phyloP scores from a whole-genome alignment of 2,797 vertebrate species.

The Dicrostonyx torquatus region DNA sequence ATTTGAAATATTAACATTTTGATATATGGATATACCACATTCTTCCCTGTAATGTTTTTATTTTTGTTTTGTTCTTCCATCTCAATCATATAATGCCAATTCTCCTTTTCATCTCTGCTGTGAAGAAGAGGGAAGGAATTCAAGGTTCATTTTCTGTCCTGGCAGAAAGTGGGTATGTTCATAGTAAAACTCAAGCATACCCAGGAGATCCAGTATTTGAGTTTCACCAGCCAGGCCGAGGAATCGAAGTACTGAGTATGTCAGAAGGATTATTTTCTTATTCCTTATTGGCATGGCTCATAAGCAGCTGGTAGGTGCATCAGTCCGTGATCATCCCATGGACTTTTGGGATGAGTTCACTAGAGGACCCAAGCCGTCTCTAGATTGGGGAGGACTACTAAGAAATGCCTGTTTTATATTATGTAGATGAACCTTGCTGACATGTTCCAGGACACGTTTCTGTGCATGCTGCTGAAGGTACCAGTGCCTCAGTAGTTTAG shows the following conservation, averaged over 20 bases:
- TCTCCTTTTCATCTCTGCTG: slow-evolving; percentile 37
- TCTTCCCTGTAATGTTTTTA: neutral
- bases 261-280: slow-evolving; percentile 50
- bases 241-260: slow-evolving; percentile 35
- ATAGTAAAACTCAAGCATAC: slow-evolving; percentile 29
- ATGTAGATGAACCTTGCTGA: slow-evolving; percentile 16
- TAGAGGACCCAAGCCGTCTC: neutral
- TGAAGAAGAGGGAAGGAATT: slow-evolving; percentile 37
- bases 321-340: neutral
- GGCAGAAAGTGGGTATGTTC: slow-evolving; percentile 38
- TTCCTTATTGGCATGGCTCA: neutral
- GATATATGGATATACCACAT: neutral
- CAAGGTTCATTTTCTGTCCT: slow-evolving; percentile 32
- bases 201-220: neutral
- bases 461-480: neutral
- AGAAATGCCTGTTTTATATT: neutral
- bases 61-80: neutral
- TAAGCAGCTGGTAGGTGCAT: neutral
- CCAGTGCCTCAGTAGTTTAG: neutral
- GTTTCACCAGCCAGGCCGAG: slow-evolving; percentile 44
- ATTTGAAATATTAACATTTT: slow-evolving; percentile 40
- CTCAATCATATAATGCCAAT: neutral
- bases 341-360: slow-evolving; percentile 25
- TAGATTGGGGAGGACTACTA: neutral
- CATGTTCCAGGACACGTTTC: neutral